These are phyloP conservation scores for Thaumetopoea pityocampa DNA, from an alignment of 1,140 invertebrate genomes.

Conservation along the genomic window DNA sequence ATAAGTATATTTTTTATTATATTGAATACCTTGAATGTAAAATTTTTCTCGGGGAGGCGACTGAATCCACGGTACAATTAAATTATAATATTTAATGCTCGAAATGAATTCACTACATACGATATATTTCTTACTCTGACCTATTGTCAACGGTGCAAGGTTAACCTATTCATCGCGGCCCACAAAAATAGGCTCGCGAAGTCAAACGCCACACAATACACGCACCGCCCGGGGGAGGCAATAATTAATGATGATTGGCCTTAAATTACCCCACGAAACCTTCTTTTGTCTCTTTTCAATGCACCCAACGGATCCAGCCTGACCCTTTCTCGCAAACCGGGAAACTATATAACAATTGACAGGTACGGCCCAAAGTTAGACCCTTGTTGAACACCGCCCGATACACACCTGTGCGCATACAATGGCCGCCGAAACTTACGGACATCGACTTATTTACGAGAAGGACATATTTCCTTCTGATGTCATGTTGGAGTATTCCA, in stretches of 20 bases:
- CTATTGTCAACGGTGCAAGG: conserved; percentile 9
- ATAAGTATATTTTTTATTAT: no score
- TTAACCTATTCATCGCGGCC: conserved; percentile 11
- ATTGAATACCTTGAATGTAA: no score
- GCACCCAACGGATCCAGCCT: conserved; percentile 15
- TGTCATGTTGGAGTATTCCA: conserved; percentile 60
- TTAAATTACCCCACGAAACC: conserved; percentile 63
- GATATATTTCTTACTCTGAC: not conserved
- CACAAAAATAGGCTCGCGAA: conserved; percentile 22
- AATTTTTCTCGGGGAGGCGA: no score
- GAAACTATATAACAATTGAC: conserved; percentile 59
- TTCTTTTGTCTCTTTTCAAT: conserved; percentile 35
- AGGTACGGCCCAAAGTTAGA: conserved; percentile 54
- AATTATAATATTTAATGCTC: no score
- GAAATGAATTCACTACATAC: no score
- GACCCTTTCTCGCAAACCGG: conserved; percentile 43
- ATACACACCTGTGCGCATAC: conserved; percentile 40
- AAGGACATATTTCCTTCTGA: conserved; percentile 62
- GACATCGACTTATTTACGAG: conserved; percentile 67
- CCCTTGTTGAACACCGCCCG: conserved; percentile 46
- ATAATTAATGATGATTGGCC: conserved; percentile 75
- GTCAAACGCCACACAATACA: conserved; percentile 47
- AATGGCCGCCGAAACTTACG: conserved; percentile 72
- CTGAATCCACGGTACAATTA: no score
- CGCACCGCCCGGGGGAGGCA: conserved; percentile 55